Conservation (phyloP, 2,797 vertebrate species). For the Myiothlypis coronata region DNA sequence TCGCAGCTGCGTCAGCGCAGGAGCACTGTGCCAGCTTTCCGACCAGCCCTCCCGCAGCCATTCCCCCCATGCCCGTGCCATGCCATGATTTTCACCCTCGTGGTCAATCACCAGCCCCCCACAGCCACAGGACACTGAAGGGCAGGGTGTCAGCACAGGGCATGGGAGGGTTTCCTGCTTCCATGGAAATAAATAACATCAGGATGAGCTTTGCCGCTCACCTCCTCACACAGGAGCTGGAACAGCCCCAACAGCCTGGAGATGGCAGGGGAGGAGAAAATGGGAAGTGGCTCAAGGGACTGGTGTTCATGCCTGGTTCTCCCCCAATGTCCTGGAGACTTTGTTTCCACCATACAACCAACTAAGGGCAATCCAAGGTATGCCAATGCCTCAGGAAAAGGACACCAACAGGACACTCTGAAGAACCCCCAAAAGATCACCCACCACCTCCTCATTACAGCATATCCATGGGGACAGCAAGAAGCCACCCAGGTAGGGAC, state of each 20-base stretch:
- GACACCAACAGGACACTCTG: not conserved
- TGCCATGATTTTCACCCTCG: not conserved
- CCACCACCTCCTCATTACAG: not conserved
- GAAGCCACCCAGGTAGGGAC: not conserved
- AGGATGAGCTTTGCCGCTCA: not conserved
- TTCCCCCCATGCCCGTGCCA: not conserved
- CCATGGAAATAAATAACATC: not conserved
- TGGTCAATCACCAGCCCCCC: not conserved
- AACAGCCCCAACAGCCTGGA: not conserved
- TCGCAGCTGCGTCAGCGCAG: not conserved
- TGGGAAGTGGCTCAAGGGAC: not conserved
- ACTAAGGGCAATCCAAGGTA: not conserved
- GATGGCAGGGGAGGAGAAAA: not conserved
- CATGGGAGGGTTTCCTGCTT: not conserved
- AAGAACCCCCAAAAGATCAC: not conserved
- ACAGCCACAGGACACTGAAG: not conserved
- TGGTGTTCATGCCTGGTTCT: not conserved
- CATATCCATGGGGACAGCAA: not conserved
- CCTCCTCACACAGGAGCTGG: not conserved
- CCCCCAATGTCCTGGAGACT: fast-evolving
- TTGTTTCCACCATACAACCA: not conserved
- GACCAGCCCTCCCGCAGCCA: not conserved
- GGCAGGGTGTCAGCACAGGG: not conserved
- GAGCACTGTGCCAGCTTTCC: not conserved
- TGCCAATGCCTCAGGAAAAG: not conserved